phyloP scores from a whole-genome alignment of 2,797 vertebrate genomes.

The Carapus acus region DNA sequence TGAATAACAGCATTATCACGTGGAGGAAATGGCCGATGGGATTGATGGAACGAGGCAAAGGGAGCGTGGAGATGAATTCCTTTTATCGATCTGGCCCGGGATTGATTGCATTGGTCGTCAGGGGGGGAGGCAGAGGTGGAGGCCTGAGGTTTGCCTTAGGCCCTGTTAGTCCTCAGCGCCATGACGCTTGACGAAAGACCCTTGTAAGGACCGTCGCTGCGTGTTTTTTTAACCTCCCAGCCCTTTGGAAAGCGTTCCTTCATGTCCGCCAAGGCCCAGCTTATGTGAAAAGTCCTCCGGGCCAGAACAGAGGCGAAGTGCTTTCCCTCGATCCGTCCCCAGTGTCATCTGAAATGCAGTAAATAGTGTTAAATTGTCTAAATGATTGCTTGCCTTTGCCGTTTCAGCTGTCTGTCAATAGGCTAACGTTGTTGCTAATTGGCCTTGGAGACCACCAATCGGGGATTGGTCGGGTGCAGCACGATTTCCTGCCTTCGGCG shows the following conservation, averaged over 20 bases:
- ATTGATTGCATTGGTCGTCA: conserved; percentile 47
- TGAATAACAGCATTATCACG: conserved; percentile 42
- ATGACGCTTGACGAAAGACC: conserved; percentile 28
- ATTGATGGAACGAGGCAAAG: conserved; percentile 42
- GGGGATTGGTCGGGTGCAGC: not conserved
- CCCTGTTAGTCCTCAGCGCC: conserved; percentile 3
- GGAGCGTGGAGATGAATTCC: conserved; percentile 44
- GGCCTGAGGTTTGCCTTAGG: conserved; percentile 10
- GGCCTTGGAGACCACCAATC: conserved; percentile 6
- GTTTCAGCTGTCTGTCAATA: conserved; percentile 27
- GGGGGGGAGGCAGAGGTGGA: conserved; percentile 22
- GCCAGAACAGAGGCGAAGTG: not conserved
- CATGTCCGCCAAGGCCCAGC: not conserved
- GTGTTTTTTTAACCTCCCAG: conserved; percentile 14
- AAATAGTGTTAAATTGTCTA: conserved; percentile 13
- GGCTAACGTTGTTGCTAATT: conserved; percentile 19
- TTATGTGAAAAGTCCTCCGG: conserved; percentile 8
- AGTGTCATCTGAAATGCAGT: conserved; percentile 9
- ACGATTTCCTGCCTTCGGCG: not conserved
- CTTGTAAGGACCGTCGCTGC: conserved; percentile 9
- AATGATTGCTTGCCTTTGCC: conserved; percentile 18
- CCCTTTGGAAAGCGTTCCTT: not conserved
- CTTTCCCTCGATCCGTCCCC: not conserved
- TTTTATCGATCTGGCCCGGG: conserved; percentile 54
- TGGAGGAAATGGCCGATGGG: conserved; percentile 29